These are phyloP conservation scores for Caloenas nicobarica DNA, from an alignment of 2,113 vertebrate species.

Conservation along the genomic window DNA sequence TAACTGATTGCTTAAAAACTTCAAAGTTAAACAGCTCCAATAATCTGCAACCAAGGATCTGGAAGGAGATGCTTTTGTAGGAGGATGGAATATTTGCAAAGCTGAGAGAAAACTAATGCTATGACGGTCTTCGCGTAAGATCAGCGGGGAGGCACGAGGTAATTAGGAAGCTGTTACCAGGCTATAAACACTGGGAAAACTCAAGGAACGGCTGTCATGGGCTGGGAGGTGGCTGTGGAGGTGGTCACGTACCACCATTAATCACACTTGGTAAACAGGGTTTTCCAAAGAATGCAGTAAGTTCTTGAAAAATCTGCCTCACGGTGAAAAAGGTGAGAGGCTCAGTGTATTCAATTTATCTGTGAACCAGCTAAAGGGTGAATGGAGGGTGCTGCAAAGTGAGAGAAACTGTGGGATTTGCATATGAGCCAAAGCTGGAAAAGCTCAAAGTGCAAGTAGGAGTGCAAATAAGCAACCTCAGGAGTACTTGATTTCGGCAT, in stretches of 20 bases:
- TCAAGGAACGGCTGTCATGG: background rate
- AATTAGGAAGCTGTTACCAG: background rate
- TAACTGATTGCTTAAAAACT: background rate
- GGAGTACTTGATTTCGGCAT: background rate
- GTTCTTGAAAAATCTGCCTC: background rate
- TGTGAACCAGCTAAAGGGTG: background rate
- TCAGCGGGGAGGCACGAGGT: background rate
- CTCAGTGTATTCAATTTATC: background rate
- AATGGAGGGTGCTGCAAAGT: background rate
- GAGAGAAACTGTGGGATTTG: background rate
- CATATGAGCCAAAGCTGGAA: background rate
- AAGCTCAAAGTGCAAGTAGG: background rate
- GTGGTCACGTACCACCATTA: background rate
- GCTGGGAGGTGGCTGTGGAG: background rate
- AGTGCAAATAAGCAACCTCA: background rate
- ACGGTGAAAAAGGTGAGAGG: background rate
- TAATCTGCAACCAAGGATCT: background rate
- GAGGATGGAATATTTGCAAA: background rate
- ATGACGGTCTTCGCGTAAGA: background rate
- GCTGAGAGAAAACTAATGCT: background rate
- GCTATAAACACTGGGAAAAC: background rate
- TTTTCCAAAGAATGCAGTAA: background rate
- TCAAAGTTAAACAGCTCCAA: background rate
- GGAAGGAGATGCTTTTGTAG: background rate
- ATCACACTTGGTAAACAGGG: fast-evolving